These are phyloP conservation scores for Sympetrum striolatum DNA, from an alignment of 2,888 invertebrate species.

Conservation along the genomic window DNA sequence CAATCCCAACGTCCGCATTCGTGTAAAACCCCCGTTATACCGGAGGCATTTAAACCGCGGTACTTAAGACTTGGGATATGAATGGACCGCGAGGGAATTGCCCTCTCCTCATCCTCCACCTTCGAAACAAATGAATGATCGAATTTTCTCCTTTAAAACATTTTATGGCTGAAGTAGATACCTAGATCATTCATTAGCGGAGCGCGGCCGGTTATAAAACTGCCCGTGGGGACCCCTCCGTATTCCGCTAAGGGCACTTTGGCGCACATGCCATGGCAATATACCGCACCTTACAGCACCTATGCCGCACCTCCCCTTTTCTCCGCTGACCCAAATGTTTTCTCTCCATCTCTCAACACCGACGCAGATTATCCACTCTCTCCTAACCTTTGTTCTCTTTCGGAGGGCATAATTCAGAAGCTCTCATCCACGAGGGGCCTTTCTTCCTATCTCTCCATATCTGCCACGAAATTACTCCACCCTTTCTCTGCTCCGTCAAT, in stretches of 20 bases:
- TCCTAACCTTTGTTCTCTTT: background rate
- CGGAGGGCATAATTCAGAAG: background rate
- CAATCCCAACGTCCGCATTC: no score
- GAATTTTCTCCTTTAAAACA: no score
- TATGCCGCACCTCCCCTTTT: background rate
- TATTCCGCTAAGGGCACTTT: background rate
- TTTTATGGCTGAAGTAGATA: no score
- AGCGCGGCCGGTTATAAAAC: background rate
- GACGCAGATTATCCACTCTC: slow-evolving; percentile 7
- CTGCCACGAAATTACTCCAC: slow-evolving; percentile 20
- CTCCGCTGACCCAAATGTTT: background rate
- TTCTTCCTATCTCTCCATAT: slow-evolving; percentile 22
- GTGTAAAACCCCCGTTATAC: no score
- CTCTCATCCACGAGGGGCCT: background rate
- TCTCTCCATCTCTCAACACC: background rate
- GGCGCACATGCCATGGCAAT: background rate
- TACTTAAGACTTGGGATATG: no score
- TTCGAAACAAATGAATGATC: no score
- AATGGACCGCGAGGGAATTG: no score
- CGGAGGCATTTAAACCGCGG: no score
- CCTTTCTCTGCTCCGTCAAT: slow-evolving; percentile 10
- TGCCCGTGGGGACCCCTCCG: background rate
- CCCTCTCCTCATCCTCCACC: no score
- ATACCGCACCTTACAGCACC: background rate
- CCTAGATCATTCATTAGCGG: no score